Evolutionary conservation across 2,113 vertebrate genomes (phyloP), one percentile per base, ranked within the genome.

Genomic region (Forbesichthys agassizii): DNA sequence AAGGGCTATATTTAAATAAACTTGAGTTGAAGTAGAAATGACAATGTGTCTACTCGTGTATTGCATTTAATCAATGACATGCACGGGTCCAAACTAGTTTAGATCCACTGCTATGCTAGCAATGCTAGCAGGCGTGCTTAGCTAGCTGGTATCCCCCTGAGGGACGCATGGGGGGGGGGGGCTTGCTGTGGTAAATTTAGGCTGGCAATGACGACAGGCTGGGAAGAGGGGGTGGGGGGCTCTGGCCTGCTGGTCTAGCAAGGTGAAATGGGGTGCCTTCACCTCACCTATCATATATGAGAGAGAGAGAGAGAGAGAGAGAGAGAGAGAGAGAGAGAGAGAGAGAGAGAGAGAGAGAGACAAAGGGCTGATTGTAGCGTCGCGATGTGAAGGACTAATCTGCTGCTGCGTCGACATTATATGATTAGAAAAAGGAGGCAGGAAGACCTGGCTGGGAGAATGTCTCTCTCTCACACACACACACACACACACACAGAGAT

Each of bases 371-470:
- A 87, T 84, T 88, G 88, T 90, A 84, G 86, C 85, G 84, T 88
- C 84, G 81, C 80, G 78, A 80, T 68, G 80, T 78, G 74, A 81
- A 90, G 82, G 87, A 90, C 88, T 91, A 91, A 92, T 92, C 90
- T 91, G 81, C 88, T 84, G 77, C 85, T 84, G 64, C 27, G 27
- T 27, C 59, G 79, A 91, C 88, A 90, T 85, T 88, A 93, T 92
- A 85, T 90, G 91, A 92, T 92, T 90, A 92, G 84, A 84, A 82
- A 69, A 51, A 65, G 80, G 75, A 75, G 86, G 83, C 89, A 86
- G 87, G 86, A 88, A 90, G 83, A 80, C 76, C 83, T 77, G 84
- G 84, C 79, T 74, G 77, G 73, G 68, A 82, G 84, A 80, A 83
- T 27, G 11, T 33, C 11, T 58, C 56, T 8, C 18, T 57, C 56